Evolutionary conservation across 2,113 vertebrate genomes (phyloP), one percentile per base, ranked within the genome.

Genomic region (Prunella himalayana): DNA sequence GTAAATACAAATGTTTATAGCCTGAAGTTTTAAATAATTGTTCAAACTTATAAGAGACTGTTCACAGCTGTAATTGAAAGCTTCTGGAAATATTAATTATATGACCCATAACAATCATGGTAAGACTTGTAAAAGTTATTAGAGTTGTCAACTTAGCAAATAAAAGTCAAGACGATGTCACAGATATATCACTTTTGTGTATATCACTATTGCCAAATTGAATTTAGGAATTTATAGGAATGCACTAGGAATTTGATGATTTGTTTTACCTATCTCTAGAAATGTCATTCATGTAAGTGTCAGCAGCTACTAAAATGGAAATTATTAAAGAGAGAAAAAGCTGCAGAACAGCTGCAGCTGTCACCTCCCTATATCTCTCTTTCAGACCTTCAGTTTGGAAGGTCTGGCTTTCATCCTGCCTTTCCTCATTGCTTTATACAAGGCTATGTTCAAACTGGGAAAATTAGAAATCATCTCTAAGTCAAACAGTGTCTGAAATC

Each of bases 401-500:
- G 63, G 53, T 60, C 39, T 91, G 11, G n/a, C 39, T 95, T 96
- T 95, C 69, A 79, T 93, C 60, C 22, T 69, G 90, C 87, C 94
- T 96, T 96, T 99, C 96, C 97, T 99, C 97, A 97, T 97, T 66
- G 98, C 99, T 85, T 98, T 98, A 90, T 98, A 99, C 69, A 99
- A 96, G 93, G 99, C 99, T 96, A 99, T 99, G n/a, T 97, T 97
- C 82, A 99, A 97, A 91, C 98, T 99, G 8, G 99, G 99, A 53
- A 99, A 98, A 97, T 98, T 82, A 19, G 98, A 99, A 88, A 99
- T 93, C 94, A 98, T 98, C 81, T 99, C 98, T 65, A 99, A 51
- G 65, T 99, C 95, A 97, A 99, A 99, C n/a, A 96, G 86, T 21
- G 95, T 95, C 92, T 97, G 97, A 96, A 99, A 99, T 77, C 97